phyloP scores from a whole-genome alignment of 2,888 invertebrate genomes.

The Toxonevra muliebris region DNA sequence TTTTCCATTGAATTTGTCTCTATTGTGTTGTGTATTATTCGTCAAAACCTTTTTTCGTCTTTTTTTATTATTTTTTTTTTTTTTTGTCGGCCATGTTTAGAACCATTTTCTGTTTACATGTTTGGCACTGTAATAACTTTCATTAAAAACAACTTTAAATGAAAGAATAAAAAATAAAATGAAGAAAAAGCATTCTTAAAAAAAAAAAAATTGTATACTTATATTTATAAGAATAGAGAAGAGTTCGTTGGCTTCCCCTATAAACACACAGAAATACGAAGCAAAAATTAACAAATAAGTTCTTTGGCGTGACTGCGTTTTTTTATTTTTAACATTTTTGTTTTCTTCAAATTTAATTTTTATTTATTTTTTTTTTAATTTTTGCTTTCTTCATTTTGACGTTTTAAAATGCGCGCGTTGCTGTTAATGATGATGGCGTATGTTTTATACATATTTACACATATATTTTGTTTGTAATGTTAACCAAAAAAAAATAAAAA shows the following conservation, averaged over 20 bases:
- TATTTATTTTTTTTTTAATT: not conserved
- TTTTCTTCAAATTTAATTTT: not conserved
- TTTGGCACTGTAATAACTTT: constrained; percentile 7
- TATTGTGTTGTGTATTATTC: too few relatives aligned
- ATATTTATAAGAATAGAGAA: constrained; percentile 27
- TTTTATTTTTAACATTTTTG: not conserved
- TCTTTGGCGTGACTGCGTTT: not conserved
- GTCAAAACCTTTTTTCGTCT: not conserved
- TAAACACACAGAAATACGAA: constrained; percentile 2
- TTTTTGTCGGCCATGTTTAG: not conserved
- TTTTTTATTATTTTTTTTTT: too few relatives aligned
- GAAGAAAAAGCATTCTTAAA: not conserved
- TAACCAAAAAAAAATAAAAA: too few relatives aligned
- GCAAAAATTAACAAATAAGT: too few relatives aligned
- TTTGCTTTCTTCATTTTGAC: not conserved
- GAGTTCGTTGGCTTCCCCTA: constrained; percentile 30
- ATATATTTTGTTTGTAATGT: too few relatives aligned
- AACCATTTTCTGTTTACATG: not conserved
- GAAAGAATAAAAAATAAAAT: constrained; percentile 3
- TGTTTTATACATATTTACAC: constrained; percentile 10
- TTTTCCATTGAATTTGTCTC: too few relatives aligned
- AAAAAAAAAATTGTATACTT: not conserved
- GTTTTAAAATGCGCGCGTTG: constrained; percentile 5
- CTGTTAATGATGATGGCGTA: constrained; percentile 22
- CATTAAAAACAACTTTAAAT: constrained; percentile 13